Evolutionary conservation across 2,797 vertebrate genomes (phyloP).

Genomic region (Tauraco hartlaubi): DNA sequence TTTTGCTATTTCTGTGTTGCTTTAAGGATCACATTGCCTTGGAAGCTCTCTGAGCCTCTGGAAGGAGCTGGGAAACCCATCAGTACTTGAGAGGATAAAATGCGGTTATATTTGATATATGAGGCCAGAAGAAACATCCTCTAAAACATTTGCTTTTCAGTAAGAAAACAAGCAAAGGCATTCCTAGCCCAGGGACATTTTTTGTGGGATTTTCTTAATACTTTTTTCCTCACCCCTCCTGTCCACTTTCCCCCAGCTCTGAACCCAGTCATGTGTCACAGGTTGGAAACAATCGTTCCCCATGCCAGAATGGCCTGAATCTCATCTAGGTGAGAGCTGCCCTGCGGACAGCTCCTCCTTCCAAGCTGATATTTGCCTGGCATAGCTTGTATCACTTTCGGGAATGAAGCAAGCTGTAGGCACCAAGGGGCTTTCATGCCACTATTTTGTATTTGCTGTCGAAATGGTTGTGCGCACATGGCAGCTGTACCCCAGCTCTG

Average conservation of each 20-base stretch:
- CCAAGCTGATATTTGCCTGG: not conserved
- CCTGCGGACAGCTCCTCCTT: not conserved
- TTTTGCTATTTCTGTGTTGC: not conserved
- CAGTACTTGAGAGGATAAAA: not conserved
- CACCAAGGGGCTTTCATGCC: not conserved
- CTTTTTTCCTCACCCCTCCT: not conserved
- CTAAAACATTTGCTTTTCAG: slow-evolving; percentile 5
- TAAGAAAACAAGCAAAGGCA: not conserved
- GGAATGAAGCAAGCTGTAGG: not conserved
- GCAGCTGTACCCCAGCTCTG: not conserved
- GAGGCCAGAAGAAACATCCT: not conserved
- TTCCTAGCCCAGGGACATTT: not conserved
- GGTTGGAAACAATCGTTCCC: not conserved
- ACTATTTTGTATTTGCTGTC: not conserved
- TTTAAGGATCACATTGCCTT: not conserved
- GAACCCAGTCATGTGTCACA: not conserved
- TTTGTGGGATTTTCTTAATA: slow-evolving; percentile 4
- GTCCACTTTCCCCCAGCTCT: not conserved
- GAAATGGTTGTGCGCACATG: not conserved
- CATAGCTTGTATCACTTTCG: not conserved
- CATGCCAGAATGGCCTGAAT: not conserved
- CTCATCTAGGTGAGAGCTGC: not conserved
- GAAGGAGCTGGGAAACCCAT: not conserved
- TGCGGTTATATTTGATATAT: not conserved
- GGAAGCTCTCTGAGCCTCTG: not conserved